phyloP scores from a whole-genome alignment of 2,888 invertebrate genomes.

The Tiliacea aurago region DNA sequence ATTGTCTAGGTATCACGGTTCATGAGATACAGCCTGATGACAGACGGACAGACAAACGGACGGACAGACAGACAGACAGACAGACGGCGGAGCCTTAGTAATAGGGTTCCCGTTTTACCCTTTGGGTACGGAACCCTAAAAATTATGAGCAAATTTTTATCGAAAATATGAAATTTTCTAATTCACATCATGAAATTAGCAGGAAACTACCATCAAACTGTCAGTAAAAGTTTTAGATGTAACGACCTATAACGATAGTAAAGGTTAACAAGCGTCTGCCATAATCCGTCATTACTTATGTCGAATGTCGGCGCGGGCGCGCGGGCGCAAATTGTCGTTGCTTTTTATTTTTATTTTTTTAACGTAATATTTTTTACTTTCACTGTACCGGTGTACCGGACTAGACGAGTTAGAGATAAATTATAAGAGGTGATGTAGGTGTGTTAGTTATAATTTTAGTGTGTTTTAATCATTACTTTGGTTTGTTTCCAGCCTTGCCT shows the following conservation, averaged over 20 bases:
- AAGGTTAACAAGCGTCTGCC: constrained; percentile 47
- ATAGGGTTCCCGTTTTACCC: too few species aligned
- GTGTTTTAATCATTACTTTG: constrained; percentile 11
- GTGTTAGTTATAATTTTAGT: constrained; percentile 40
- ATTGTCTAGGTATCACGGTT: too few species aligned
- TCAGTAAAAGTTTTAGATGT: constrained; percentile 24
- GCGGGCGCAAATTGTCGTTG: constrained; percentile 28
- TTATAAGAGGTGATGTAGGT: constrained; percentile 8
- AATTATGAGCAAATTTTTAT: too few species aligned
- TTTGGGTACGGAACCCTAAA: too few species aligned
- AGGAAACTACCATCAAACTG: constrained; percentile 5
- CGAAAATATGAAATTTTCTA: constrained; percentile 12
- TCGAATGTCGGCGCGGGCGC: constrained; percentile 30
- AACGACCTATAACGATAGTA: neutral
- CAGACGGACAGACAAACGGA: too few species aligned
- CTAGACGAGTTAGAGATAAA: constrained; percentile 25
- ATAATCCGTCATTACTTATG: constrained; percentile 45
- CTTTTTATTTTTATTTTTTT: constrained; percentile 48
- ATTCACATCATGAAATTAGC: neutral
- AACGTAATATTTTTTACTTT: constrained; percentile 64
- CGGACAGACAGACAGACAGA: too few species aligned
- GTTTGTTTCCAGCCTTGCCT: neutral
- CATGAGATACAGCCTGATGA: too few species aligned
- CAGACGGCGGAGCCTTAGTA: too few species aligned
- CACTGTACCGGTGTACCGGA: constrained; percentile 46